Base-by-base conservation (phyloP, 1,140 invertebrate species). In the Pseudomyrmex sp. region DNA sequence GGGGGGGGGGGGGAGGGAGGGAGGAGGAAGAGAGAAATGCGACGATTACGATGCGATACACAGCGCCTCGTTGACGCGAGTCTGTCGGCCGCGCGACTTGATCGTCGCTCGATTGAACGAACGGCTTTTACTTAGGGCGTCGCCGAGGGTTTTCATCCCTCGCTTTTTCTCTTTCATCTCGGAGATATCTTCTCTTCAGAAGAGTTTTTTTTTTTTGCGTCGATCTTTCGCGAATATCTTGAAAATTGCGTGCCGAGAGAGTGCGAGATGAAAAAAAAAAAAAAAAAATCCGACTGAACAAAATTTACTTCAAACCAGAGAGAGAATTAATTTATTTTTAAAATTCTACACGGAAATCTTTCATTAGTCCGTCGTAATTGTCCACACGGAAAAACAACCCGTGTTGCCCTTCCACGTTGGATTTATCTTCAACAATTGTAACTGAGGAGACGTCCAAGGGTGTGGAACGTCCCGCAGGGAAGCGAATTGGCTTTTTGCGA, bases 11-110 rank as follows among this genome's bases (percentile, higher is more conserved):
- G 26, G 26, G 50, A 59, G 59, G 3, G 26, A 2, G 26, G 26
- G 56, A 59, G 59, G 85, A 35, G 50, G 59, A 59, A 85, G 70
- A 23, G 46, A 35, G 15, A 48, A 76, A 48, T 61, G 35, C 82
- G 56, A 23, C 50, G 80, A 79, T 86, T 69, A 62, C 61, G 46
- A 66, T 62, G 62, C 20, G 69, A 84, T 74, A 69, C 73, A 2
- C 54, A 77, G 85, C 69, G 69, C 15, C 62, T 72, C 52, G 54
- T 80, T 59, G 76, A 48, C 46, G 54, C 35, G 18, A 59, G 56
- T 26, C 44, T 76, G 23, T 12, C 54, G 54, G 69, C 69, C 65
- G 54, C 76, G 44, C 76, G 44, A 59, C 13, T 77, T 63, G 5
- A 65, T 76, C 18, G 61, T 35, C 73, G 20, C 15, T 18, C 46